Conservation (phyloP, 2,797 vertebrate genomes). For the Rhinoraja longicauda region DNA sequence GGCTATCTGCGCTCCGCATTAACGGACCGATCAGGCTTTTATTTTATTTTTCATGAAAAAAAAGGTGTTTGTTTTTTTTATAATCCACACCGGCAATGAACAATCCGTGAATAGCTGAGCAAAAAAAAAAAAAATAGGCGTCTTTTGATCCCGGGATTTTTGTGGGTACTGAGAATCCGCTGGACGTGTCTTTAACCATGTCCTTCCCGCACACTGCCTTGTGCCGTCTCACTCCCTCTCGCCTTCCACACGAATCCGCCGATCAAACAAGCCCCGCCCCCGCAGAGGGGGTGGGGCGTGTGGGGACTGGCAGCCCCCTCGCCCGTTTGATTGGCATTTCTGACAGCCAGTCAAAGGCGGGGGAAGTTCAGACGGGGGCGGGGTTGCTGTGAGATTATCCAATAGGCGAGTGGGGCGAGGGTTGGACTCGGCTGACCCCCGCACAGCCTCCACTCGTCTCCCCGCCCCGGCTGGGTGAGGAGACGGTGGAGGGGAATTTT, state of each 20-base stretch:
- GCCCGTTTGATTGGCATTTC: background rate
- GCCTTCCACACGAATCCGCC: background rate
- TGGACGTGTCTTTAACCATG: constrained; percentile 29
- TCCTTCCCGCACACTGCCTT: constrained; percentile 11
- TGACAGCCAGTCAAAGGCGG: background rate
- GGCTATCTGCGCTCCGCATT: background rate
- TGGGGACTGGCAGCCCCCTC: background rate
- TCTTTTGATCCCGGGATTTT: background rate
- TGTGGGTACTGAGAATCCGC: constrained; percentile 4
- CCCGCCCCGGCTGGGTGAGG: background rate
- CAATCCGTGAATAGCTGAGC: background rate
- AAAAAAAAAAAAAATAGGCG: background rate
- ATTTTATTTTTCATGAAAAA: background rate
- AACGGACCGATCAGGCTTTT: constrained; percentile 9
- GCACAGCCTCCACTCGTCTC: background rate
- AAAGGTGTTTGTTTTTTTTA: background rate
- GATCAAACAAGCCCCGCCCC: background rate
- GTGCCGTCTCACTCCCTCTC: background rate
- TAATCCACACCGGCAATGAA: background rate
- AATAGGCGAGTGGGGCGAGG: background rate
- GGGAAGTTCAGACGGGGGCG: fast-evolving
- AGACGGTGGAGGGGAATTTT: background rate
- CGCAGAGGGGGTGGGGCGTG: background rate
- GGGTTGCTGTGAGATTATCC: background rate
- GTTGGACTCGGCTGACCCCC: background rate